These are phyloP conservation scores for Habroteleia sp. DNA, from an alignment of 2,888 invertebrate genomes.

Conservation along the genomic window DNA sequence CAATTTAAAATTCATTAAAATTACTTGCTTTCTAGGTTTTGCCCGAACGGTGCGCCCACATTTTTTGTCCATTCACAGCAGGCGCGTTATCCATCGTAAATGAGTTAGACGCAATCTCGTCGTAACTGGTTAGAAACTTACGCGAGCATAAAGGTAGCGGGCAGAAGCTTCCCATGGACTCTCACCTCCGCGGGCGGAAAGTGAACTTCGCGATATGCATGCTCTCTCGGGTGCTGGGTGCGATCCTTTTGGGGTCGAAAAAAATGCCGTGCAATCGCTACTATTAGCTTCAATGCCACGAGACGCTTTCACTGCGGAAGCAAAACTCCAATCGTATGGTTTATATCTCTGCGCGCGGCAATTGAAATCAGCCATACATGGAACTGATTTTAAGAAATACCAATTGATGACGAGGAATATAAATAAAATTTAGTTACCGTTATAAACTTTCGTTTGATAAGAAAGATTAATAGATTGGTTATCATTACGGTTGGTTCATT, in stretches of 20 bases:
- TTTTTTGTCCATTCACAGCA: slow-evolving; percentile 30
- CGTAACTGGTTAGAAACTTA: slow-evolving; percentile 59
- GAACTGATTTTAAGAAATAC: slow-evolving; percentile 54
- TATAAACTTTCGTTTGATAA: slow-evolving; percentile 60
- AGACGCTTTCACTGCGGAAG: slow-evolving; percentile 73
- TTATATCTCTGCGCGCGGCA: slow-evolving; percentile 51
- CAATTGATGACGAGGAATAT: slow-evolving; percentile 29
- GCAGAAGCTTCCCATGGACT: slow-evolving; percentile 80
- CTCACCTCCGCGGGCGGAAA: slow-evolving; percentile 80
- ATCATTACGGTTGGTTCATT: slow-evolving; percentile 41
- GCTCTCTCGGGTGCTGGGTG: slow-evolving; percentile 65
- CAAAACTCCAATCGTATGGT: slow-evolving; percentile 52
- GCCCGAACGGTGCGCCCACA: slow-evolving; percentile 24
- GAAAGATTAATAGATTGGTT: slow-evolving; percentile 57
- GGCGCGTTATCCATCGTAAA: slow-evolving; percentile 43
- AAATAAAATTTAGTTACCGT: slow-evolving; percentile 58
- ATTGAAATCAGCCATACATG: slow-evolving; percentile 56
- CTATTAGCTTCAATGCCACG: slow-evolving; percentile 72
- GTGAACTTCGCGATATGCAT: slow-evolving; percentile 74
- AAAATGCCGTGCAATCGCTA: slow-evolving; percentile 70
- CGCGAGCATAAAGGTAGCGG: slow-evolving; percentile 71
- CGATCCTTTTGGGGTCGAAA: slow-evolving; percentile 73
- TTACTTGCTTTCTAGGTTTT: slow-evolving; percentile 18
- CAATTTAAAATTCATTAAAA: slow-evolving; percentile 33
- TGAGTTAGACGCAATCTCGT: slow-evolving; percentile 51